Base-by-base conservation (phyloP, 2,888 invertebrate genomes). In the Stenchaetothrips biformis region DNA sequence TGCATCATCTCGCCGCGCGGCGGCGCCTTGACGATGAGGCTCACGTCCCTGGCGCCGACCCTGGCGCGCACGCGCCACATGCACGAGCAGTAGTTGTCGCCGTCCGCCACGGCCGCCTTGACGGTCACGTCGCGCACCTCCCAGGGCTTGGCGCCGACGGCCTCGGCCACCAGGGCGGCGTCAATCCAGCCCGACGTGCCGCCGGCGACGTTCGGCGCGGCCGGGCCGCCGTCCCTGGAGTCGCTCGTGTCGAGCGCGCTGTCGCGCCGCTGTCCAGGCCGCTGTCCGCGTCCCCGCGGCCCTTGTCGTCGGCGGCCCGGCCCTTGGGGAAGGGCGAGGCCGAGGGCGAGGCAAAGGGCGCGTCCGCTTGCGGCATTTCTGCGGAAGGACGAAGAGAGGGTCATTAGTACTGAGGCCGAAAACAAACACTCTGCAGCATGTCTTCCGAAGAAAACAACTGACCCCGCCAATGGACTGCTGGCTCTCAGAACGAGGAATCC, bases 21-120 rank as follows among this genome's bases (percentile, higher is more conserved):
- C 6, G 80, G 80, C 13, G 79, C 62, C 79, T 83, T 83, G 18
- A 82, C 80, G 13, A 82, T 78, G 79, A 82, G 78, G 59, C 48
- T 53, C 59, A 48, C 49, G 77, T 78, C 47, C 74, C 49, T 7
- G 67, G 3, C 67, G 8, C 25, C 67, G 6, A 7, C 67, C 21
- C 0, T 2, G 67, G 67, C 67, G 25, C 67, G 67, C n/a, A 81
- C 80, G 18, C 81, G 59, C 79, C 48, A 77, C n/a, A 82, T 79
- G 25, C 74, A 25, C 78, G 79, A 80, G 53, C 79, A 67, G 81
- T 82, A 81, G 81, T 81, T 81, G 37, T 81, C 81, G 48, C 81
- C 81, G 18, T 62, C 49, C 47, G 37, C 77, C 47, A 80, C 81
- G 37, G 80, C 81, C 21, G 21, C n/a, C 16, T 48, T 13, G 62